Evolutionary conservation across 2,113 vertebrate genomes (phyloP), one percentile per base, ranked within the genome.

Genomic region (Poicephalus meyeri): DNA sequence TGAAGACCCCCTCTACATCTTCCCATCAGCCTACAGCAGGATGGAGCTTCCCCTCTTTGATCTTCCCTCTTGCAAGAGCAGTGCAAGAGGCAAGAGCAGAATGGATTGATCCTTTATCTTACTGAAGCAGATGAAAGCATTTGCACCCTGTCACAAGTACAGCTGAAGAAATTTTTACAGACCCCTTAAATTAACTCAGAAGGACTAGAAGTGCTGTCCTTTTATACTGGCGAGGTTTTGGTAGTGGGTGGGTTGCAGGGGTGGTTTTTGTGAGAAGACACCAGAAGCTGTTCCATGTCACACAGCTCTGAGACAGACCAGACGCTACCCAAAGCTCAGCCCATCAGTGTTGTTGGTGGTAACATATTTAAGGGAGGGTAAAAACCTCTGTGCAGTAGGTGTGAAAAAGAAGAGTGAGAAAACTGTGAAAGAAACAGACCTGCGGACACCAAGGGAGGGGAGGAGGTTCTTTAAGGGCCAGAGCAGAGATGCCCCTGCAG

Each of bases 271-370:
- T 58, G 47, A 46, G 24, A 74, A 37, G 28, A 16, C 29, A 49
- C 7, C 39, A 44, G 41, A 21, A 90, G 3, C 33, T 71, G 33
- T 11, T 7, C 17, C 12, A 17, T 58, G 52, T 44, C 20, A 53
- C 33, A n/a, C 10, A 83, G 21, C 16, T 80, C 25, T 0, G 0
- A 63, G 68, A 47, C 3, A 9, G 64, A 35, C 13, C 10, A 0
- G 2, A 8, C 21, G 9, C 12, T 41, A 29, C 16, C 11, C n/a
- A 46, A 41, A 65, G 20, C 21, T 65, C 29, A 55, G 35, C 18
- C 31, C n/a, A 20, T 33, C 42, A 35, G 37, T 41, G 28, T 35
- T 79, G 42, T 19, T 65, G 33, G 18, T 50, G 29, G 8, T 84
- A 16, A 71, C 3, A 3, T 58, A 50, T 33, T 52, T 72, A 72